Evolutionary conservation across 64 coral and sea anemone genomes (phyloP).

Genomic region (Astreopora myriophthalma): DNA sequence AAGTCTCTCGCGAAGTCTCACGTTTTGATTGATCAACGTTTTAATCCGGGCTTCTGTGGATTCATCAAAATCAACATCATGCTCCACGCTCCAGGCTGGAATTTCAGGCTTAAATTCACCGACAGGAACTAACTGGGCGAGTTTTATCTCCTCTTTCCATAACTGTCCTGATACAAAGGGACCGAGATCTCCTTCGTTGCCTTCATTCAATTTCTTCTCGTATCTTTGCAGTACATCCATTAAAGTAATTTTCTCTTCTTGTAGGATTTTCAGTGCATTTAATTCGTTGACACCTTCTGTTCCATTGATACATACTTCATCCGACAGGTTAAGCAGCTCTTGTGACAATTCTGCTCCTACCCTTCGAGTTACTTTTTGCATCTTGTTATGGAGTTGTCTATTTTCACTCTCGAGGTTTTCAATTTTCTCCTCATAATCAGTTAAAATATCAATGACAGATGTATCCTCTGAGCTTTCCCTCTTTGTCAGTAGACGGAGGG

Average conservation of each 20-base stretch:
- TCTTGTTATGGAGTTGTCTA: constrained; percentile 42
- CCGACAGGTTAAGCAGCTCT: constrained; percentile 33
- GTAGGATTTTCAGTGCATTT: background rate
- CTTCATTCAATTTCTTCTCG: background rate
- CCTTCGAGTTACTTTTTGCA: constrained; percentile 54
- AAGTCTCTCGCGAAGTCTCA: background rate
- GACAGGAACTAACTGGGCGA: background rate
- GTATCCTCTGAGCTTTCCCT: constrained; percentile 30
- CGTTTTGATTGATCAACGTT: background rate
- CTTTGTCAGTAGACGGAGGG: constrained; percentile 11
- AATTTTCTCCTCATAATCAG: constrained; percentile 69
- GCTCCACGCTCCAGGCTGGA: too few relatives aligned
- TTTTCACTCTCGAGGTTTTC: constrained; percentile 40
- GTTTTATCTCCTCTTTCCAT: background rate
- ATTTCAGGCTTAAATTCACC: background rate
- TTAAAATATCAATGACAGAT: constrained; percentile 2
- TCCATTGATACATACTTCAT: background rate
- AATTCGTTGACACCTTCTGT: background rate
- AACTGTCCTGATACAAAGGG: background rate
- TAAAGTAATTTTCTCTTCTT: background rate
- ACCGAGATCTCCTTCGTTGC: background rate
- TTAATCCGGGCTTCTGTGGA: background rate
- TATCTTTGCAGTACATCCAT: constrained; percentile 3
- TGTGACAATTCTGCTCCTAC: constrained; percentile 64
- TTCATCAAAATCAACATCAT: too few relatives aligned